phyloP scores from a whole-genome alignment of 2,797 vertebrate species.

The Emys orbicularis region DNA sequence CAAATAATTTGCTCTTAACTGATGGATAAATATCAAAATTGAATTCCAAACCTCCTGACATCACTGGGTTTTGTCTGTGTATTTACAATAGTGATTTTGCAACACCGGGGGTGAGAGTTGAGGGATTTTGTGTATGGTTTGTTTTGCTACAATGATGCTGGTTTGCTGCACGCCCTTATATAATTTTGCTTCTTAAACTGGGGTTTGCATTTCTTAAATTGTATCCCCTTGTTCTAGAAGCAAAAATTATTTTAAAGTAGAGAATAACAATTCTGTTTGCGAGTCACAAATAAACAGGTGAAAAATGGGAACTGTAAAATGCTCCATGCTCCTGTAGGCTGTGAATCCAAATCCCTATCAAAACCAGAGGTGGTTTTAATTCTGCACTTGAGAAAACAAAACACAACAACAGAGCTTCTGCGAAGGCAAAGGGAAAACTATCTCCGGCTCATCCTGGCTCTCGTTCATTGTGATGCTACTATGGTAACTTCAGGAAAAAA shows the following conservation, averaged over 20 bases:
- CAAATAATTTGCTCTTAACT: not conserved
- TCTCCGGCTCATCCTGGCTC: not conserved
- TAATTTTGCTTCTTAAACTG: accelerated
- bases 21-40: not conserved
- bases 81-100: not conserved
- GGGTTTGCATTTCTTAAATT: accelerated
- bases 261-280: not conserved
- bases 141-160: not conserved
- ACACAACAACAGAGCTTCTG: not conserved
- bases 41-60: not conserved
- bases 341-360: not conserved
- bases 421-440: not conserved
- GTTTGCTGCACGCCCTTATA: not conserved
- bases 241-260: not conserved
- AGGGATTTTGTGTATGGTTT: not conserved
- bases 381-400: conserved; percentile 33
- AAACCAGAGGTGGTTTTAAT: conserved; percentile 1
- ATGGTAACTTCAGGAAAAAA: conserved; percentile 72
- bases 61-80: not conserved
- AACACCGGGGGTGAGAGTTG: not conserved
- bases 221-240: not conserved
- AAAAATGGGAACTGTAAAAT: not conserved
- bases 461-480: conserved; percentile 50
- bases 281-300: not conserved
- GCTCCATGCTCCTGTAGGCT: not conserved